A percentile compares a stretch with the other conserved stretches of the same genome.
phyloP scores from a whole-genome alignment of 2,888 invertebrate genomes.

The Embidobia sp. region DNA sequence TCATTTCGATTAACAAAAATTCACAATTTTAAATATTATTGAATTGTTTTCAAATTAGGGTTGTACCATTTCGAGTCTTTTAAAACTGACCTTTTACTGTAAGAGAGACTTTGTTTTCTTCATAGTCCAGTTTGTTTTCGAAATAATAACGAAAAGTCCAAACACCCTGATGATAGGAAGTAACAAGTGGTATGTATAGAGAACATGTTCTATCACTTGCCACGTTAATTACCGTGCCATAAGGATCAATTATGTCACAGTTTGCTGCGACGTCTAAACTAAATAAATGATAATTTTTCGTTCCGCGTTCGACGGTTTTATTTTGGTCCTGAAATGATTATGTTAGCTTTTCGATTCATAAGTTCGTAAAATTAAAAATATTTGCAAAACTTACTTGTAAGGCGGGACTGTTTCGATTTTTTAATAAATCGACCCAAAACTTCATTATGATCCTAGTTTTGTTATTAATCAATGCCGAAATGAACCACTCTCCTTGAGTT shows the following conservation, averaged over 20 bases:
- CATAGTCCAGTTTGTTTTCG: not conserved
- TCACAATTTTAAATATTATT: not conserved
- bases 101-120: not conserved
- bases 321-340: too few species aligned
- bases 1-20: too few species aligned
- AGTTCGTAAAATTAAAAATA: not conserved
- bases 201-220: too few species aligned
- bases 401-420: not conserved
- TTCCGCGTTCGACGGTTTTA: too few species aligned
- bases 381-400: not conserved
- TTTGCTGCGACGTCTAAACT: not conserved
- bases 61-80: too few species aligned
- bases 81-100: slow-evolving; percentile 1
- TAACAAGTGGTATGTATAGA: slow-evolving; percentile 63
- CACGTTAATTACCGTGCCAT: too few species aligned
- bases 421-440: too few species aligned
- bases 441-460: too few species aligned
- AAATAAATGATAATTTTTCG: not conserved
- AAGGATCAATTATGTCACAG: too few species aligned
- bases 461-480: not conserved
- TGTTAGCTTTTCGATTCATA: too few species aligned
- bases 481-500: too few species aligned
- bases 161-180: slow-evolving; percentile 68
- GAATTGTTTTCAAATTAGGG: not conserved
- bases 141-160: slow-evolving; percentile 66